These are phyloP conservation scores for Sinosuthora webbiana DNA, from an alignment of 2,113 vertebrate genomes.

Conservation along the genomic window DNA sequence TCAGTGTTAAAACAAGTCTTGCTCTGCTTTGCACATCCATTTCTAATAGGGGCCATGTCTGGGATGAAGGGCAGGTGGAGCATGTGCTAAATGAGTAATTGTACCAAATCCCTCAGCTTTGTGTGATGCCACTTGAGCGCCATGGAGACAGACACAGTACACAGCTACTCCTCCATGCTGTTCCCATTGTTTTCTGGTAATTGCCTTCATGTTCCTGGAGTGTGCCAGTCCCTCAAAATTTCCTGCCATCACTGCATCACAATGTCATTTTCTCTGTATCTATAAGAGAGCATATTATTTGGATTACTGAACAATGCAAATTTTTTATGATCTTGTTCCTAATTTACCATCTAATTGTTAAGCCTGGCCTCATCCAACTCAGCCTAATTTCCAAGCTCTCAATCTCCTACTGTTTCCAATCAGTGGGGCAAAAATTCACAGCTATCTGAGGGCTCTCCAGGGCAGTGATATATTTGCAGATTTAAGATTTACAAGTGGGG, in stretches of 20 bases:
- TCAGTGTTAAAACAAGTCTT: slow-evolving; percentile 31
- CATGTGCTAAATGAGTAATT: neutral
- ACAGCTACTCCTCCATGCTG: neutral
- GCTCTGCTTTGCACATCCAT: neutral
- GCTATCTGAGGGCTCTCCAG: neutral
- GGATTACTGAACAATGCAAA: slow-evolving; percentile 15
- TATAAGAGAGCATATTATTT: neutral
- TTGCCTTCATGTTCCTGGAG: slow-evolving; percentile 9
- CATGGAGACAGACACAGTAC: neutral
- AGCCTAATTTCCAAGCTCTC: slow-evolving; percentile 5
- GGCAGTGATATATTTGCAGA: neutral
- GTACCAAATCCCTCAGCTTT: neutral
- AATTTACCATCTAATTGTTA: neutral
- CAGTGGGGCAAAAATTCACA: slow-evolving; percentile 24
- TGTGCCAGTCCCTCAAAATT: neutral
- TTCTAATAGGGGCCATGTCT: neutral
- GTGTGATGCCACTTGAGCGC: neutral
- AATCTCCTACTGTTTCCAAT: neutral
- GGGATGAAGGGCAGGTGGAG: neutral
- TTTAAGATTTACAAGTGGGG: neutral
- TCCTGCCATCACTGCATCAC: neutral
- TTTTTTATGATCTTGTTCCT: neutral
- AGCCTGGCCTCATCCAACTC: neutral
- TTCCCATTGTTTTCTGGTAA: neutral
- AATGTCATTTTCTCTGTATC: neutral